phyloP scores from a whole-genome alignment of 2,888 invertebrate genomes.

The Camponotus fellah region DNA sequence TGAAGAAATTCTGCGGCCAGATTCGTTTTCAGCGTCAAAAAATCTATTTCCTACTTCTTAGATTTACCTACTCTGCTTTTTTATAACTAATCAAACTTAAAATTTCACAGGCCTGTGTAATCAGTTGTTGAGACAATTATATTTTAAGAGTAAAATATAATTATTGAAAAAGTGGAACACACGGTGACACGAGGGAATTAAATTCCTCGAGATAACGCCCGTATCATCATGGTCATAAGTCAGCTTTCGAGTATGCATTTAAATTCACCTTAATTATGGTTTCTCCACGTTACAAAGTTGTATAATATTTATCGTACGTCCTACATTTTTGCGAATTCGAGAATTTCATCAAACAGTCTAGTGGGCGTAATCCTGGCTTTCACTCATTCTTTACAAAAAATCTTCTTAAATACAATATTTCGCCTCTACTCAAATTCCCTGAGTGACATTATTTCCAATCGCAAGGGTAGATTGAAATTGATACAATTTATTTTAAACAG shows the following conservation, averaged over 20 bases:
- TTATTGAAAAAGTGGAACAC: constrained; percentile 41
- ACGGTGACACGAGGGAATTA: constrained; percentile 24
- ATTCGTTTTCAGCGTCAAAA: no score
- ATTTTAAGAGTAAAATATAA: neutral
- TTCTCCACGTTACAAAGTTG: constrained; percentile 54
- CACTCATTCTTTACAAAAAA: constrained; percentile 47
- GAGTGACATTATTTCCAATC: neutral
- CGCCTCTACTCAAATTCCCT: neutral
- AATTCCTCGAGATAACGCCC: constrained; percentile 40
- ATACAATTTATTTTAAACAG: neutral
- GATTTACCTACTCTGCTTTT: no score
- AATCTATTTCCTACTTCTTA: no score
- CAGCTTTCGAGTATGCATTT: constrained; percentile 33
- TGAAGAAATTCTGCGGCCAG: no score
- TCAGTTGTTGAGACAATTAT: neutral
- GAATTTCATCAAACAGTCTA: constrained; percentile 52
- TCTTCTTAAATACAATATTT: constrained; percentile 2
- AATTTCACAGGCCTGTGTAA: neutral
- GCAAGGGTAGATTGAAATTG: neutral
- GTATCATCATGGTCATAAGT: constrained; percentile 27
- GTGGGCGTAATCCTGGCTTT: constrained; percentile 40
- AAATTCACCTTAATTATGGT: constrained; percentile 54
- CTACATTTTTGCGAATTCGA: constrained; percentile 46
- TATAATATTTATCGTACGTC: constrained; percentile 49
- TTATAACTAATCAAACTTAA: no score